Base-by-base conservation (phyloP, 1,140 invertebrate genomes). In the Drosophila nannoptera region DNA sequence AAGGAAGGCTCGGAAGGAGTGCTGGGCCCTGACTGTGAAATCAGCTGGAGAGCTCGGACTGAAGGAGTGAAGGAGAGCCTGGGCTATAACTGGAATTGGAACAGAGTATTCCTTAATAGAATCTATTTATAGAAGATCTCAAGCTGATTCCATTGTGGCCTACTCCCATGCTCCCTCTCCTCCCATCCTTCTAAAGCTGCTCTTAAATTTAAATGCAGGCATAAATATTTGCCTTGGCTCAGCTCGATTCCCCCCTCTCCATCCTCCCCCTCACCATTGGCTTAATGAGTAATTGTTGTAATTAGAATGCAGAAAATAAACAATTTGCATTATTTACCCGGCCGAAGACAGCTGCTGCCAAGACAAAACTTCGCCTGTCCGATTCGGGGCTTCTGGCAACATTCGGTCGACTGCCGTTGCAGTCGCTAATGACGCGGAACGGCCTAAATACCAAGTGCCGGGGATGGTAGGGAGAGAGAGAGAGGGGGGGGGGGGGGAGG, bases 341-440 rank as follows among this genome's bases (percentile, higher is more conserved):
- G 52, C 55, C 43, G 16, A 56, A 52, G 65, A 75, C 75, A 78
- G 71, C 62, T 82, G 78, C 36, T 65, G 52, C 66, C 60, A 58
- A 46, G n/a, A 53, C 43, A 50, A 56, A 53, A 58, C 31, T 50
- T 69, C 63, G 31, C 6, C 12, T 56, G 40, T 56, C 40, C 40
- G 43, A 56, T 56, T 56, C 43, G 33, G 40, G 11, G 31, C 54
- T 45, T 56, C 40, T 49, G 56, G 68, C 62, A 66, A 70, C 68
- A 70, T 70, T 70, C 53, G 48, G 62, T 59, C n/a, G 72, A 46
- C 46, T 63, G 54, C 53, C 38, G 66, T 31, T 56, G 60, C 58
- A 70, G 66, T 22, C 80, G 68, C 80, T 84, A 83, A 83, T 83
- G 80, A 83, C 76, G 73, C 76, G 78, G 80, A 74, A 74, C 76